Evolutionary conservation across 2,797 vertebrate species (phyloP).

Genomic region (Varecia variegata): DNA sequence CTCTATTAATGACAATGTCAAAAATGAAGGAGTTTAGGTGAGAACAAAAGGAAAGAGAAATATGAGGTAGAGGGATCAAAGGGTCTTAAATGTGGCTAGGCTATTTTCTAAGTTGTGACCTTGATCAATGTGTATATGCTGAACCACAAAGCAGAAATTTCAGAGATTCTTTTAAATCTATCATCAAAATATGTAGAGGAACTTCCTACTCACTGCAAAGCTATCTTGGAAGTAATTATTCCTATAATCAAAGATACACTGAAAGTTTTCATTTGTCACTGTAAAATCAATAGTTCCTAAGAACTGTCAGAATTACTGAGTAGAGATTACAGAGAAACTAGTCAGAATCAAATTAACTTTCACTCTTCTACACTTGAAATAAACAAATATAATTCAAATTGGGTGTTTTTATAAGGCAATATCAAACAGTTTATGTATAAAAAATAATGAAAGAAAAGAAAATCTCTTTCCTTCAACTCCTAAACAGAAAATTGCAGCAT

Average conservation of each 20-base stretch:
- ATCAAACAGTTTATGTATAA: neutral
- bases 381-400: constrained; percentile 21
- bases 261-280: neutral
- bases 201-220: neutral
- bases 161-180: neutral
- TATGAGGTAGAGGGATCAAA: neutral
- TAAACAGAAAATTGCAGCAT: neutral
- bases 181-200: neutral
- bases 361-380: neutral
- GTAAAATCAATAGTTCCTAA: constrained; percentile 24
- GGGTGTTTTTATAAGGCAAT: neutral
- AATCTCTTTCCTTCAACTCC: neutral
- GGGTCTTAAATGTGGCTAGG: neutral
- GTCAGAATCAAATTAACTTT: neutral
- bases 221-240: neutral
- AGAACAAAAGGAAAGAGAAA: neutral
- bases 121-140: neutral
- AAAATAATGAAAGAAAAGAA: constrained; percentile 32
- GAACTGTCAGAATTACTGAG: constrained; percentile 5
- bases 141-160: neutral
- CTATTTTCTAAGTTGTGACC: neutral
- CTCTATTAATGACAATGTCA: neutral
- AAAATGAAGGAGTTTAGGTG: neutral
- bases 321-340: constrained; percentile 4
- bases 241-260: constrained; percentile 9